These are phyloP conservation scores for Atherix ibis DNA, from an alignment of 2,888 invertebrate genomes.

Conservation along the genomic window DNA sequence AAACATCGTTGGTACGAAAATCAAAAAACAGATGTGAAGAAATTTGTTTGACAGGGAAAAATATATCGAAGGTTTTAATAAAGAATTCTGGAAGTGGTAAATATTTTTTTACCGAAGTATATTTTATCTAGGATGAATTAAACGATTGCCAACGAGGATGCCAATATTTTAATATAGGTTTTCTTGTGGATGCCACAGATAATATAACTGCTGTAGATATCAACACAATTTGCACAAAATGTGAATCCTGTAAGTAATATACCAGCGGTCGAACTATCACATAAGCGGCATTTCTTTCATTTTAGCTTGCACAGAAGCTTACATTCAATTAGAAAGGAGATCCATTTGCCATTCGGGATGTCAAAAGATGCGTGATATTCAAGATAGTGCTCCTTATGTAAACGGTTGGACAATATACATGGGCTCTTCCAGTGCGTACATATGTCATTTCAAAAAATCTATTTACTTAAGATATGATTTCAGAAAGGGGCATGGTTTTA, in stretches of 20 bases:
- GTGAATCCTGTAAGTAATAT: constrained; percentile 5
- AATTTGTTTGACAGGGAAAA: not conserved
- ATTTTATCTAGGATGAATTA: constrained; percentile 4
- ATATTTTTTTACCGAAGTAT: too few relatives aligned
- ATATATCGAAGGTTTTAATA: not conserved
- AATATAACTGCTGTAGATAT: constrained; percentile 2
- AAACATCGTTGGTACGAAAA: too few relatives aligned
- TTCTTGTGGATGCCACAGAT: constrained; percentile 1
- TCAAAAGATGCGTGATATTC: constrained; percentile 4
- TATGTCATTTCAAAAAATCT: not conserved
- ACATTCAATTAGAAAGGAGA: constrained; percentile 1
- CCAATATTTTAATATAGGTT: constrained; percentile 7
- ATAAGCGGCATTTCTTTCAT: not conserved
- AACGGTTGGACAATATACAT: constrained; percentile 5
- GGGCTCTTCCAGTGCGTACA: constrained; percentile 4
- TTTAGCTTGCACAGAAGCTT: constrained; percentile 6
- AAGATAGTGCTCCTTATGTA: constrained; percentile 6
- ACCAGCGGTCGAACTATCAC: not conserved
- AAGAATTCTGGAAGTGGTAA: too few relatives aligned
- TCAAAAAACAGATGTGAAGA: not conserved
- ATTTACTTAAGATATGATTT: not conserved
- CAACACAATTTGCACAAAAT: constrained; percentile 2
- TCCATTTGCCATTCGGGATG: constrained; percentile 6
- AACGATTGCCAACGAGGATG: constrained; percentile 7
- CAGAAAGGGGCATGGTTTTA: constrained; percentile 7